phyloP scores from a whole-genome alignment of 2,888 invertebrate species.

The Branchipolynoe longqiensis region DNA sequence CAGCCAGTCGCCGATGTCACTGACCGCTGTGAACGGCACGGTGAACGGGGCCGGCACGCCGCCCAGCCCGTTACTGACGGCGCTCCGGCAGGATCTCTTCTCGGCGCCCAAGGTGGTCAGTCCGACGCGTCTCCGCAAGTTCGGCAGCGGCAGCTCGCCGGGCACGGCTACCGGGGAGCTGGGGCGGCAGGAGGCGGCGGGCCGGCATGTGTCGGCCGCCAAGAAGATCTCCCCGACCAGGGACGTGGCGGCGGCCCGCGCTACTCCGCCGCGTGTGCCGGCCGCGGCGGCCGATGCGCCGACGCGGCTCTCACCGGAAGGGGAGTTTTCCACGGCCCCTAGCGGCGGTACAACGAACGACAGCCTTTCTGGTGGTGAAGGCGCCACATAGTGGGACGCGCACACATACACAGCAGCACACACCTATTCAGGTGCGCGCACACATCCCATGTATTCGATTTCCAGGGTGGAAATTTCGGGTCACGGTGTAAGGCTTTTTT shows the following conservation, averaged over 20 bases:
- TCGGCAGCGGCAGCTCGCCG: conserved; percentile 17
- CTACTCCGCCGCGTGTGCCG: neutral
- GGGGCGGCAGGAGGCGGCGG: neutral
- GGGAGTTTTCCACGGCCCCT: neutral
- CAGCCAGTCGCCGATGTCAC: neutral
- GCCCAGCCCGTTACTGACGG: conserved; percentile 27
- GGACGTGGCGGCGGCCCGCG: neutral
- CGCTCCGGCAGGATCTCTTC: conserved; percentile 36
- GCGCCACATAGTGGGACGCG: neutral
- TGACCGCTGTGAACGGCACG: neutral
- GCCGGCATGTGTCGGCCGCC: neutral
- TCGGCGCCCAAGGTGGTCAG: conserved; percentile 49
- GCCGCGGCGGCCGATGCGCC: neutral
- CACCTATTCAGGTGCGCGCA: too few relatives aligned
- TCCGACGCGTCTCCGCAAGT: conserved; percentile 36
- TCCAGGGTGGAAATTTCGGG: too few relatives aligned
- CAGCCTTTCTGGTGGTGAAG: neutral
- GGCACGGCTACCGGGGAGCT: neutral
- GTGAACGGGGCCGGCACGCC: neutral
- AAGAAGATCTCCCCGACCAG: neutral
- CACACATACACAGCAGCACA: too few relatives aligned
- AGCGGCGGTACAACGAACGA: neutral
- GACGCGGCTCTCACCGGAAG: neutral
- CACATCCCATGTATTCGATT: too few relatives aligned
- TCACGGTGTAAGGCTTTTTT: too few relatives aligned